Evolutionary conservation across 2,113 vertebrate species (phyloP).

Genomic region (Urocitellus parryii): DNA sequence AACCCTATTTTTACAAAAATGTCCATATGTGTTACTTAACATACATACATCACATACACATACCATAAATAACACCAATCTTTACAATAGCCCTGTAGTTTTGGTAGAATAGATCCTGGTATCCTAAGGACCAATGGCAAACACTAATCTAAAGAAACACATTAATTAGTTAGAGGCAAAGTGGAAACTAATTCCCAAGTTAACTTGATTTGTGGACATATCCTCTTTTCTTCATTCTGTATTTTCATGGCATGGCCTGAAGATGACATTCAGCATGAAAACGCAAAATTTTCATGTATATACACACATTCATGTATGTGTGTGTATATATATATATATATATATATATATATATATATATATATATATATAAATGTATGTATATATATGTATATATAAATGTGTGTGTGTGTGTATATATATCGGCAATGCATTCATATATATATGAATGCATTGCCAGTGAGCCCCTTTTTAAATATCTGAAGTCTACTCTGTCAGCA

Average conservation of each 20-base stretch:
- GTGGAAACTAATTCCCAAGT: background rate
- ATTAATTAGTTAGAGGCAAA: background rate
- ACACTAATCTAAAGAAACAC: background rate
- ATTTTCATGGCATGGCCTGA: background rate
- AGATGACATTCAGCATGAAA: background rate
- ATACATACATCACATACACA: background rate
- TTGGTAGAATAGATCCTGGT: background rate
- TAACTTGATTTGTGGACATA: background rate
- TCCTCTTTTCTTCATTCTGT: background rate
- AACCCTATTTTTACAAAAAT: background rate
- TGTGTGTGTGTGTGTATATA: too few species aligned
- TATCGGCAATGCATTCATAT: background rate
- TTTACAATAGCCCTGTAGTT: background rate
- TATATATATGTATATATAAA: fast-evolving
- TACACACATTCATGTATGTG: background rate
- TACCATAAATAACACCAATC: background rate
- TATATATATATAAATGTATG: background rate
- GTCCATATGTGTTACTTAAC: background rate
- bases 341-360: background rate
- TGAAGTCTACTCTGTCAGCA: constrained; percentile 15
- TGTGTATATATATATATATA: too few species aligned
- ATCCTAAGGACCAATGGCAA: background rate
- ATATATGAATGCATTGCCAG: background rate
- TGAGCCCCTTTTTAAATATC: constrained; percentile 3
- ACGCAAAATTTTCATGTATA: background rate